Conservation (phyloP, 2,797 vertebrate genomes). For the Poliocrania exsul region DNA sequence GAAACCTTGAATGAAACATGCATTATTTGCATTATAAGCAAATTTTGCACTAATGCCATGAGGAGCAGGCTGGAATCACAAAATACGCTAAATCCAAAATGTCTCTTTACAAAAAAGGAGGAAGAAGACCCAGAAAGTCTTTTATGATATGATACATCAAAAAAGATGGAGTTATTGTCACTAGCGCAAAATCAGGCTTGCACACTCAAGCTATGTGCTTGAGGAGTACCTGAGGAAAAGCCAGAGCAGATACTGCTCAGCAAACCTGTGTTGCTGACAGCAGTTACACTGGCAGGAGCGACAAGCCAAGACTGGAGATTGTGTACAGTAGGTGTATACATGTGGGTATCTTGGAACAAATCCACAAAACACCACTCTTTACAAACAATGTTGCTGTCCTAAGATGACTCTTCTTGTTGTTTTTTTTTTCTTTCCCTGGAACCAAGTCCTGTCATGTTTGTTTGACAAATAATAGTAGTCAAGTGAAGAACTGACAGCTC, state of each 20-base stretch:
- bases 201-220: background rate
- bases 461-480: conserved; percentile 16
- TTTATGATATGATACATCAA: background rate
- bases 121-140: background rate
- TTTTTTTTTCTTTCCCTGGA: background rate
- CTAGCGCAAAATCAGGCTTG: background rate
- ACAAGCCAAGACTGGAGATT: background rate
- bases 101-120: background rate
- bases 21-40: background rate
- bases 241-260: background rate
- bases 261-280: background rate
- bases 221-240: background rate
- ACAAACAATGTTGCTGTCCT: background rate
- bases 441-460: background rate
- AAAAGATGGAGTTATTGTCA: background rate
- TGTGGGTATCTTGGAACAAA: background rate
- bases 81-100: background rate
- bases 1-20: background rate
- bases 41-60: background rate
- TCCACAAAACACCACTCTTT: background rate
- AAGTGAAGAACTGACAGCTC: conserved; percentile 5
- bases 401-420: background rate
- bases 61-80: background rate
- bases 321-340: background rate
- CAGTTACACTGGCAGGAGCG: fast-evolving